Evolutionary conservation across 2,888 invertebrate genomes (phyloP), one percentile per base, ranked within the genome.

Genomic region (Dugesia japonica): DNA sequence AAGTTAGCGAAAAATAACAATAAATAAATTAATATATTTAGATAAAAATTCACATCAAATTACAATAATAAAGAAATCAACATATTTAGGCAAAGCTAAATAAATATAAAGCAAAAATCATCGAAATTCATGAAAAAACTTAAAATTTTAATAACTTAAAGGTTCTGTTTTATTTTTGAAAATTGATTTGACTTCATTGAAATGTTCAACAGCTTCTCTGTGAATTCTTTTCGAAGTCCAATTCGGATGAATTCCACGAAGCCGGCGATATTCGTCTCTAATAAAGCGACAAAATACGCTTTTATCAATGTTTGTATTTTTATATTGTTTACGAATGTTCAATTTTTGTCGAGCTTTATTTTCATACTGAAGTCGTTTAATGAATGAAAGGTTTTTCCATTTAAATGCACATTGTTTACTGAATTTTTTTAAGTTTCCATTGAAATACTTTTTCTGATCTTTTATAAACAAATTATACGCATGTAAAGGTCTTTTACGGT

Each of bases 181-280:
- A n/a, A 13, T 56, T 4, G 56, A 56, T 56, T 56, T 56, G 4
- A 56, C 17, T 56, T 56, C 56, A 56, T 56, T 13, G 17, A 56
- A 56, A 4, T n/a, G 4, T 56, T 56, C 23, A 13, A 56, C 23
- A n/a, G 56, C 56, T 56, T 56, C 56, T n/a, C 23, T 56, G 56
- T n/a, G 56, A 23, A 56, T 56, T 23, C 23, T 56, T 56, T 56
- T 56, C 56, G 56, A 56, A 56, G n/a, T n/a, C 56, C 56, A 56
- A n/a, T 56, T 56, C 4, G 56, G 56, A 56, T 56, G 56, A n/a
- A 56, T 56, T 56, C 56, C 56, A 20, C 56, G 56, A 56, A 56
- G 56, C n/a, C 56, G 56, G 4, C 56, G 56, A 56, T 56, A 56
- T 56, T 56, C 56, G 17, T 56, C 56, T 56, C 17, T 56, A 56